Percentiles rank a stretch among this genome's conserved stretches.
phyloP scores from a whole-genome alignment of 2,888 invertebrate genomes.

The Tetragonisca angustula region DNA sequence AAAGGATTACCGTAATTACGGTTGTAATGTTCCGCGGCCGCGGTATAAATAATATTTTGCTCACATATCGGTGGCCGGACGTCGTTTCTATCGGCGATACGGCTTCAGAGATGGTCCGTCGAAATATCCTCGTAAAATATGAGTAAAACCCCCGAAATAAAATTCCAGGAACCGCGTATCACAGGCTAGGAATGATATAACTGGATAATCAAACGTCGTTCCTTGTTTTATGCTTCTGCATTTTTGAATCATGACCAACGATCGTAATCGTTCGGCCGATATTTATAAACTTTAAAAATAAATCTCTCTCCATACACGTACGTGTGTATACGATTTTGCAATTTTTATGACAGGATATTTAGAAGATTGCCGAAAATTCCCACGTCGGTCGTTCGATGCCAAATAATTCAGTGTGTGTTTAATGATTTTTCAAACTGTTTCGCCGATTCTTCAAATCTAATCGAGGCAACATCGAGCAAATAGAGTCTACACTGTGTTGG shows the following conservation, averaged over 20 bases:
- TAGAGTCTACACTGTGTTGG: too few species aligned
- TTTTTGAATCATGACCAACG: background rate
- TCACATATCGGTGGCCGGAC: background rate
- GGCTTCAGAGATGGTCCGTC: conserved; percentile 2
- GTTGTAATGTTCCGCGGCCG: background rate
- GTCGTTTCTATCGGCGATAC: conserved; percentile 33
- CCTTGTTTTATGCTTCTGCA: conserved; percentile 13
- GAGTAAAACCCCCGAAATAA: conserved; percentile 42
- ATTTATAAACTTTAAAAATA: background rate
- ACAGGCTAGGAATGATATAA: conserved; percentile 17
- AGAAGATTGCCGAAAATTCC: background rate
- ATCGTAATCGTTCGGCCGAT: background rate
- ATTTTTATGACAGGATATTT: background rate
- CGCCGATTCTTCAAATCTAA: background rate
- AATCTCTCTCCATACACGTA: too few species aligned
- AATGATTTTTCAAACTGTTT: background rate
- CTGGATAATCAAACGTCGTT: conserved; percentile 33
- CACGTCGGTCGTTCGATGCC: background rate
- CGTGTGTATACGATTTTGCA: background rate
- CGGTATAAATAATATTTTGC: conserved; percentile 31
- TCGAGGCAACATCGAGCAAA: background rate
- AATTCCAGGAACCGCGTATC: conserved; percentile 18
- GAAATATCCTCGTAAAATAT: conserved; percentile 40
- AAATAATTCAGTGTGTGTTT: background rate
- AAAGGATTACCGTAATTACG: background rate